phyloP scores from a whole-genome alignment of 2,888 invertebrate species.

The Sycophila texana region DNA sequence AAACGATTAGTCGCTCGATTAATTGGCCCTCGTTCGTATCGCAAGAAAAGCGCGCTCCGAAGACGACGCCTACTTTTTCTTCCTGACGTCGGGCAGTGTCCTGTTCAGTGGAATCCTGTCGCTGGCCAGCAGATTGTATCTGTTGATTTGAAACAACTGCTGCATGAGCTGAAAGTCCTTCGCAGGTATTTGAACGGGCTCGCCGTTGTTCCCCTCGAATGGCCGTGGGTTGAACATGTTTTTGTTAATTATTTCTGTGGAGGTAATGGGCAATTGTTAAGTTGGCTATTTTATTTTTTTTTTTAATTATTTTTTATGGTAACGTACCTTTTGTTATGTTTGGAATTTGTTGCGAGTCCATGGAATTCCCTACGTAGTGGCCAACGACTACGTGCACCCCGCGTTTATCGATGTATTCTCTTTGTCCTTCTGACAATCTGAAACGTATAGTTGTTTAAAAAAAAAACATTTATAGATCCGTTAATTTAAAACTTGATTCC shows the following conservation, averaged over 20 bases:
- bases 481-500: too few species aligned
- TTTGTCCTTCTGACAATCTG: constrained; percentile 80
- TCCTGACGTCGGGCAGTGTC: constrained; percentile 88
- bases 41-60: neutral
- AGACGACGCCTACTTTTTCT: constrained; percentile 81
- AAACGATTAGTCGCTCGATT: neutral
- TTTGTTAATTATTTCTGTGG: constrained; percentile 82
- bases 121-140: constrained; percentile 91
- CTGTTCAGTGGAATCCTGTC: constrained; percentile 92
- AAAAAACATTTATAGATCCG: too few species aligned
- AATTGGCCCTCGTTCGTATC: neutral
- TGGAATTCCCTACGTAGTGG: constrained; percentile 89
- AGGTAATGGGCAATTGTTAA: constrained; percentile 35
- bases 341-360: constrained; percentile 76
- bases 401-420: constrained; percentile 83
- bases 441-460: neutral
- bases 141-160: constrained; percentile 88
- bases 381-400: constrained; percentile 92
- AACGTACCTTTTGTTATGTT: constrained; percentile 86
- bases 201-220: constrained; percentile 87
- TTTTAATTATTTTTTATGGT: neutral
- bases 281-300: neutral
- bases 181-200: constrained; percentile 86
- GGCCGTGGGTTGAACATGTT: constrained; percentile 87
- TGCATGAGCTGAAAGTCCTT: constrained; percentile 86